These are phyloP conservation scores for Lathamus discolor DNA, from an alignment of 2,113 vertebrate genomes.

Conservation along the genomic window DNA sequence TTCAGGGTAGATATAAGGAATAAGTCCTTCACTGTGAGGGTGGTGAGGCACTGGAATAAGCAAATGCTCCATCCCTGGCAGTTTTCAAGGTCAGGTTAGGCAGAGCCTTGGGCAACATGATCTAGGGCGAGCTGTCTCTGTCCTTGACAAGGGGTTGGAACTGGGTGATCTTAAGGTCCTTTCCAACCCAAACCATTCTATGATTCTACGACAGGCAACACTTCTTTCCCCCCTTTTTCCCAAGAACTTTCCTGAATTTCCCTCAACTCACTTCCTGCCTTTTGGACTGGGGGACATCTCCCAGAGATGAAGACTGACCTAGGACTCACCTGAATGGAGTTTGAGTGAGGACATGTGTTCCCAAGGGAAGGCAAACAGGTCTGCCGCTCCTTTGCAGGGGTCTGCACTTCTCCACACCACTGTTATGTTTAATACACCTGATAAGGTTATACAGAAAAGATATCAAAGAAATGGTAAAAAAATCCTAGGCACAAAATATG, in stretches of 20 bases:
- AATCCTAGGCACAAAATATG: not conserved
- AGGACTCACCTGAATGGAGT: not conserved
- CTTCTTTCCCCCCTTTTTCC: not conserved
- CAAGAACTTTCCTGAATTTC: not conserved
- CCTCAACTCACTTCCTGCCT: not conserved
- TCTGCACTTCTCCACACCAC: not conserved
- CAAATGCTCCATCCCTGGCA: not conserved
- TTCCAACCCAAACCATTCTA: not conserved
- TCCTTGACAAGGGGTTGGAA: not conserved
- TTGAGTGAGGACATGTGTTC: not conserved
- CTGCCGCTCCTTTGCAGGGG: not conserved
- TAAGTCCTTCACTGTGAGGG: not conserved
- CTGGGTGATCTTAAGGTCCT: not conserved
- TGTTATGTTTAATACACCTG: not conserved
- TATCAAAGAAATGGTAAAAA: not conserved
- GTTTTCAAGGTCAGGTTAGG: not conserved
- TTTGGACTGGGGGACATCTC: not conserved
- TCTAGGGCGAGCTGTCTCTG: not conserved
- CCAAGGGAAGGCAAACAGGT: not conserved
- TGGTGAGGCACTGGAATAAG: not conserved
- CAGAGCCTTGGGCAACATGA: not conserved
- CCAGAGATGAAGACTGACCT: not conserved
- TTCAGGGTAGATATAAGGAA: not conserved
- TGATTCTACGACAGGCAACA: not conserved
- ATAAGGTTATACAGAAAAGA: not conserved